Base-by-base conservation (phyloP, 2,888 invertebrate genomes). In the Thymelicus acteon region DNA sequence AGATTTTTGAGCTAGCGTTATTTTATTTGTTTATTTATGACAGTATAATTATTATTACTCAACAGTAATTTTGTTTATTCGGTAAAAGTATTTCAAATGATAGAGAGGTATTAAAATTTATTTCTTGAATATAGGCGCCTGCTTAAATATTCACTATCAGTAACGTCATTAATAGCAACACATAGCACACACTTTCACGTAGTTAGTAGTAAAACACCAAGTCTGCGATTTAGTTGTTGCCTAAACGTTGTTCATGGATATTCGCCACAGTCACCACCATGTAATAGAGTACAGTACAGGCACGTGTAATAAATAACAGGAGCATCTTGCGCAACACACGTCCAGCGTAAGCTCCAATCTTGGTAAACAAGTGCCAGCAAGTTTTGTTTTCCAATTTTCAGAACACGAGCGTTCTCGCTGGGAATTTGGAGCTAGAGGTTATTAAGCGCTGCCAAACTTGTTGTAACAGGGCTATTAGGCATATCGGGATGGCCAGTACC, bases 371-470 rank as follows among this genome's bases (percentile, higher is more conserved):
- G 47, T 69, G 68, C 68, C 68, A 69, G 57, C 31, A 40, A 62
- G 44, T 47, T 68, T 63, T 69, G 57, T 69, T 69, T 66, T 58
- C 15, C 57, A 57, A 62, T 69, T 69, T 69, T 57, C 57, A 48
- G 47, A 44, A 52, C 15, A 39, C 47, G 31, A 15, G 24, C 49
- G 47, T 19, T 54, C 19, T 52, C 60, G 40, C 47, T 57, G 47
- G 62, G 39, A 47, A 57, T 57, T 62, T 68, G 68, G 62, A 54
- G 12, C 37, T 40, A 57, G 54, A 57, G 62, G 54, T 68, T 61
- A 68, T 68, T 62, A 61, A 68, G 62, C 68, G 47, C 19, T 68
- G 68, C 68, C 68, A 68, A 67, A 62, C 37, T 68, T 62, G 68
- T 68, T 62, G 68, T 24, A 62, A 47, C 62, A 52, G 49, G 68